Evolutionary conservation across 2,888 invertebrate species (phyloP), one percentile per base, ranked within the genome.

Genomic region (Pristionchus maxplancki): DNA sequence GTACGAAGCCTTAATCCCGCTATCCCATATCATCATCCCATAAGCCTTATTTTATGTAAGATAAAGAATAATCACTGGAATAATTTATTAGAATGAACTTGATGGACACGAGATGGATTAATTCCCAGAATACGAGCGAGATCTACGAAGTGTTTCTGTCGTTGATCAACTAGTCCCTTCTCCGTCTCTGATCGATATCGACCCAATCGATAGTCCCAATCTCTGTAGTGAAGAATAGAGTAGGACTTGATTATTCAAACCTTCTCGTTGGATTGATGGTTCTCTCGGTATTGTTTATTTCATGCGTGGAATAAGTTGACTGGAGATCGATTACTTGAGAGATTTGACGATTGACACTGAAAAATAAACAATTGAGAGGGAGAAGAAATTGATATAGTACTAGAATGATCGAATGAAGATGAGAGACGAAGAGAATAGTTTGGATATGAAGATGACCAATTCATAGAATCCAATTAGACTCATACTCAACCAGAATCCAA

Each of bases 401-500:
- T 74, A 34, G 48, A 34, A 50, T 0, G 71, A 48, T 53, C 74
- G 34, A 17, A 17, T 24, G 24, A 74, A 87, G 11, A 34, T 15
- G n/a, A 53, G 50, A 17, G 64, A 48, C n/a, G 87, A 50, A 4
- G 28, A 48, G n/a, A 67, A 24, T 5, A 87, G 50, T 34, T 74
- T 71, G 34, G 44, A 31, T 74, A 53, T n/a, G 34, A 87, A 71
- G 50, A 87, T 40, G 13, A 50, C 5, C 6, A 87, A 74, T 53
- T 87, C 58, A 31, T 74, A 74, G 48, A 71, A 71, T 87, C 87
- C 87, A 31, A 87, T 74, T 48, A 87, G 50, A 53, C 71, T 74
- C 87, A 87, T 71, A 34, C 87, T 53, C 74, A 87, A 31, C 87
- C 87, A 87, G 87, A 87, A 87, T 71, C 87, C 87, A 34, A 74